phyloP scores from a whole-genome alignment of 2,888 invertebrate genomes.

The Agrochola lota region DNA sequence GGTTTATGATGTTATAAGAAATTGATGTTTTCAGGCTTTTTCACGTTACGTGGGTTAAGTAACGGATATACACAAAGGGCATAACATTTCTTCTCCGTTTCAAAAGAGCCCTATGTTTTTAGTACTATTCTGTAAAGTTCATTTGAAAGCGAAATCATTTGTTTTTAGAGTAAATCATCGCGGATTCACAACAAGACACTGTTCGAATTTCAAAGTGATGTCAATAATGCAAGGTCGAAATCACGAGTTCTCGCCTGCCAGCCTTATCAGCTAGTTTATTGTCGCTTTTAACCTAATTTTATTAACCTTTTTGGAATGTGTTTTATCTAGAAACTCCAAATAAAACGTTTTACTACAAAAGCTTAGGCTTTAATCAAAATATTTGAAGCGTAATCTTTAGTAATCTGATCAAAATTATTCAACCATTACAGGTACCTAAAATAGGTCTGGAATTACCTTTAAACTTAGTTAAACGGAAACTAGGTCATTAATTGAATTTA shows the following conservation, averaged over 20 bases:
- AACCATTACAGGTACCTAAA: constrained; percentile 14
- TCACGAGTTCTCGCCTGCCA: no score
- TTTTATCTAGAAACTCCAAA: neutral
- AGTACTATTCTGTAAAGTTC: no score
- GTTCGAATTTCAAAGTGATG: neutral
- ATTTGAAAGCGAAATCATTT: neutral
- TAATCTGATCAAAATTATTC: constrained; percentile 14
- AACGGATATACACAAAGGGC: neutral
- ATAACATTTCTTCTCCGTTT: neutral
- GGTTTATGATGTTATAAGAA: neutral
- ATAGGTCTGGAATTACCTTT: neutral
- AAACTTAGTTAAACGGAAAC: constrained; percentile 3
- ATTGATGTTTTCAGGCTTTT: neutral
- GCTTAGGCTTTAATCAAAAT: constrained; percentile 1
- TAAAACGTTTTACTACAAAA: neutral
- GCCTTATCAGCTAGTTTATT: no score
- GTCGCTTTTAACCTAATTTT: neutral
- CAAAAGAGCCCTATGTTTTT: no score
- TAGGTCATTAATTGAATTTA: neutral
- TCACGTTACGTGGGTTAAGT: no score
- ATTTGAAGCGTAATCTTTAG: constrained; percentile 17
- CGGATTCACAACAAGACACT: neutral
- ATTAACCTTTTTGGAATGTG: neutral
- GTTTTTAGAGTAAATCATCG: neutral
- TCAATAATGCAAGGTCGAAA: neutral